Percentiles rank a stretch among this genome's conserved stretches.
Conservation (phyloP, 1,140 invertebrate genomes). For the Hestina assimilis region DNA sequence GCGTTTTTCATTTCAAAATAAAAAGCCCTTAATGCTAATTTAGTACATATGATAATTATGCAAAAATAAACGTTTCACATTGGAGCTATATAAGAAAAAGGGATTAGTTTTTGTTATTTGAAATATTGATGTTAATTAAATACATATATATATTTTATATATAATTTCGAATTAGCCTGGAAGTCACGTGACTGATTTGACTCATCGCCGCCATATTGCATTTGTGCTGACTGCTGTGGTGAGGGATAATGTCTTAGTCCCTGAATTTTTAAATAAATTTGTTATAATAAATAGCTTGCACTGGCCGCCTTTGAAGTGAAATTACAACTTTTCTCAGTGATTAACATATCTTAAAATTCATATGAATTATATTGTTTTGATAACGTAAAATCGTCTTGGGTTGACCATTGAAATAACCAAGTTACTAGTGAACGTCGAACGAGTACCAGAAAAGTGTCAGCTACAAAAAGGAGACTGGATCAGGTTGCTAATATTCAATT, state of each 20-base stretch:
- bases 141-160: not conserved
- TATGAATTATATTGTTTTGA: not conserved
- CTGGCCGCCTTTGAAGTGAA: constrained; percentile 9
- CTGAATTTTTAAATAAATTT: constrained; percentile 44
- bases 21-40: too few species aligned
- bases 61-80: too few species aligned
- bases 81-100: too few species aligned
- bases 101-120: too few species aligned
- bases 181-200: constrained; percentile 56
- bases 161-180: constrained; percentile 17
- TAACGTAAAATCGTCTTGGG: constrained; percentile 36
- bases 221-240: constrained; percentile 52
- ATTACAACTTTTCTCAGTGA: constrained; percentile 17
- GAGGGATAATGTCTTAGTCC: constrained; percentile 47
- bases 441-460: constrained; percentile 50
- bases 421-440: constrained; percentile 50
- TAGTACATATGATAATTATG: too few species aligned
- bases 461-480: constrained; percentile 40
- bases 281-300: constrained; percentile 22
- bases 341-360: constrained; percentile 9
- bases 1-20: too few species aligned
- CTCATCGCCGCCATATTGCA: constrained; percentile 59
- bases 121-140: too few species aligned
- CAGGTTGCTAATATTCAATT: constrained; percentile 32
- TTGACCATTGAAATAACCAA: constrained; percentile 62